Conservation (phyloP, 92 coral and sea anemone species). For the Palythoa caribaeorum region DNA sequence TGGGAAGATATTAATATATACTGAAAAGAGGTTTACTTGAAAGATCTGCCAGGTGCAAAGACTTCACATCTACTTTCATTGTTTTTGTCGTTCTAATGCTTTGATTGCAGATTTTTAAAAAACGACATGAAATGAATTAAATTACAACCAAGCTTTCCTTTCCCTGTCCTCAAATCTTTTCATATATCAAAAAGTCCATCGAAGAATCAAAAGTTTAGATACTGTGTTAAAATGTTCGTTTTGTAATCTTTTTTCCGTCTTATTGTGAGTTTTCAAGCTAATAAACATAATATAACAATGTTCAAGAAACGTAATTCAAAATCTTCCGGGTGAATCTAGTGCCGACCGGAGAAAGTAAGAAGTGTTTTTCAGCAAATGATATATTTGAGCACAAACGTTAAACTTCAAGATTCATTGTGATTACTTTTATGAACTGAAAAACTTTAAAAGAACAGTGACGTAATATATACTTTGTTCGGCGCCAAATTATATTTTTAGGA, state of each 20-base stretch:
- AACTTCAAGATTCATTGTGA: not conserved
- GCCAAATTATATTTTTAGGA: not conserved
- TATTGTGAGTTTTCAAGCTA: not conserved
- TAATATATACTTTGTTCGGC: not conserved
- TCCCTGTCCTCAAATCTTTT: not conserved
- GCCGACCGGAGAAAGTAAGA: not conserved
- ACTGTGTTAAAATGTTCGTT: not conserved
- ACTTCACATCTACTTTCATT: slow-evolving; percentile 20
- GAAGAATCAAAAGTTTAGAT: not conserved
- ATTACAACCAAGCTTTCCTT: not conserved
- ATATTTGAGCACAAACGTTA: not conserved
- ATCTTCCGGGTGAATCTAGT: slow-evolving; percentile 9
- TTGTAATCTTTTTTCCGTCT: not conserved
- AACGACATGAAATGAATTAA: not conserved
- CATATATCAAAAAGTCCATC: not conserved
- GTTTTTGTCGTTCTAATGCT: slow-evolving; percentile 20
- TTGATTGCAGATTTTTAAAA: slow-evolving; percentile 22
- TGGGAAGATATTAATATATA: slow-evolving; percentile 56
- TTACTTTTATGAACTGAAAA: not conserved
- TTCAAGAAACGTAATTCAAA: not conserved
- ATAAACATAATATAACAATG: slow-evolving; percentile 10
- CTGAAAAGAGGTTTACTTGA: slow-evolving; percentile 54
- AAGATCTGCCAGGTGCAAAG: slow-evolving; percentile 68
- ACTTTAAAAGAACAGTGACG: slow-evolving; percentile 38
- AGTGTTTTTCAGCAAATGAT: not conserved